Conservation (phyloP, 2,797 vertebrate genomes). For the Xiphophorus birchmanni region DNA sequence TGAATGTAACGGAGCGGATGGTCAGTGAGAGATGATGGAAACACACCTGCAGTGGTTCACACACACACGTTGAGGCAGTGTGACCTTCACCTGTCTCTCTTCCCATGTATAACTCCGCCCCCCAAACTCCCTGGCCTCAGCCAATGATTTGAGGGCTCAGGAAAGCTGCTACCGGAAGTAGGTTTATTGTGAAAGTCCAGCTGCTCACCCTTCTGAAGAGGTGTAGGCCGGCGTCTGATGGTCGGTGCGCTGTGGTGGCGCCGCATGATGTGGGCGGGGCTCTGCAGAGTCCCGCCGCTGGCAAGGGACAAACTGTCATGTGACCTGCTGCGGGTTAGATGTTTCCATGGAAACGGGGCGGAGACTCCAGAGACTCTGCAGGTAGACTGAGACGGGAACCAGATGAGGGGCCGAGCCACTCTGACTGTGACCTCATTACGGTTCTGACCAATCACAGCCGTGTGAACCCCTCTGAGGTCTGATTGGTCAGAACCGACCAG, state of each 20-base stretch:
- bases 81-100: neutral
- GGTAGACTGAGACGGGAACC: neutral
- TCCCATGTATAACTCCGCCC: neutral
- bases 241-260: neutral
- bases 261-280: too few species aligned
- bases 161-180: neutral
- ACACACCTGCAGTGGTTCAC: neutral
- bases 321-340: neutral
- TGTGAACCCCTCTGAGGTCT: neutral
- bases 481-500: too few species aligned
- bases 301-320: neutral
- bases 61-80: neutral
- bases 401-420: neutral
- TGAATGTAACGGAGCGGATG: neutral
- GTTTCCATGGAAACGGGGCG: neutral
- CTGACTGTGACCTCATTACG: neutral
- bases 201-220: slow-evolving; percentile 12
- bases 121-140: neutral
- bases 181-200: slow-evolving; percentile 2
- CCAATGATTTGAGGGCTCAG: neutral
- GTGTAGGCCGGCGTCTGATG: neutral
- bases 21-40: neutral
- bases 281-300: too few species aligned
- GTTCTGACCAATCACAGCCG: neutral
- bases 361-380: neutral